Base-by-base conservation (phyloP, 37 sponge, comb jelly and placozoan genomes). In the Beroe forskalii region DNA sequence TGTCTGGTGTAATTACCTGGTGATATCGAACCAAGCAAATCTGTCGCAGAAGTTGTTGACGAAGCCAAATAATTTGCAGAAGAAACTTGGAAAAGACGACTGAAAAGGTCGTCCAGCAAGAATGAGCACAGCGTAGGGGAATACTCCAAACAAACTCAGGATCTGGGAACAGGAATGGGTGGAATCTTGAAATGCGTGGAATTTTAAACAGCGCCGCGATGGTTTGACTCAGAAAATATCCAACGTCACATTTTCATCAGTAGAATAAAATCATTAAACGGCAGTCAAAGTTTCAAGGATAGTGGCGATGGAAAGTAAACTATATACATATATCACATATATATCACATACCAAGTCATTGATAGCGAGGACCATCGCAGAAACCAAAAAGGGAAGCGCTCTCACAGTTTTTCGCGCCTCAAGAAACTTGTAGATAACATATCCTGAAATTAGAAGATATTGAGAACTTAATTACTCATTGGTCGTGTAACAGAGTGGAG, bases 31-130 rank as follows among this genome's bases (percentile, higher is more conserved):
- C 86, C 86, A 80, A 24, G 48, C 86, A 38, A n/a, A 41, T 44
- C 55, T 80, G 86, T 80, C 86, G 4, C 30, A 20, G 30, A 80
- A 44, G 30, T 44, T 40, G 28, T 80, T 80, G 14, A 80, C 86
- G 42, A 43, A 80, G 3, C 86, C 86, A 17, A 44, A 41, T 80
- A 80, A 41, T 12, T 42, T 80, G 86, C 86, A 80, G n/a, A 80
- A 25, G 3, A 80, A 8, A 2, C 19, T 69, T 69, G 72, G 72
- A 23, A 80, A 44, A 23, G 86, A 80, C 30, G 23, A 25, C 4
- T 32, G 19, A 8, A 12, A 27, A 22, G 86, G 86, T 43, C 86
- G 43, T 41, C 30, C 30, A 28, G 30, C 55, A 23, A 80, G 40
- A 43, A 80, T 80, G 8, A 80, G 55, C 6, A 43, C 35, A 9